A percentile compares a stretch with the other conserved stretches of the same genome.
Evolutionary conservation across 2,797 vertebrate genomes (phyloP).

Genomic region (Cyclopterus lumpus): DNA sequence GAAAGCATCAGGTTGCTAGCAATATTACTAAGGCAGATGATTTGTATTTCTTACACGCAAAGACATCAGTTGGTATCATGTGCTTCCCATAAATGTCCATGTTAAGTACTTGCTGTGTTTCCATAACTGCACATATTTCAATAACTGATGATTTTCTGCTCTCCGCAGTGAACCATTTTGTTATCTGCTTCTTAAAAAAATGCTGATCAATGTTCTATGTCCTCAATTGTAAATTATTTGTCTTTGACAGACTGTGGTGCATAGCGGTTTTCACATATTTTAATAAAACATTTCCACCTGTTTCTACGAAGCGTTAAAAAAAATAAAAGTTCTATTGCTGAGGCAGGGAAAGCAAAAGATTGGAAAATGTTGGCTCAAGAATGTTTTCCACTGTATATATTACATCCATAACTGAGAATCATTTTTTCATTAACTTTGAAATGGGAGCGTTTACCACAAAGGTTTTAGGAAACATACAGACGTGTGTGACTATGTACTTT

Average conservation of each 20-base stretch:
- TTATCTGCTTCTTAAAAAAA: slow-evolving; percentile 30
- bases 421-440: slow-evolving; percentile 12
- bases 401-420: slow-evolving; percentile 5
- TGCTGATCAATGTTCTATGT: slow-evolving; percentile 20
- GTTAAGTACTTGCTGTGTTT: slow-evolving; percentile 6
- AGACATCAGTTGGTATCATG: neutral
- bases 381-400: slow-evolving; percentile 25
- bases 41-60: neutral
- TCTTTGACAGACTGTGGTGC: slow-evolving; percentile 86
- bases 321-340: slow-evolving; percentile 27
- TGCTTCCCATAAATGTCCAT: slow-evolving; percentile 4
- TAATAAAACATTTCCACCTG: slow-evolving; percentile 66
- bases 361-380: slow-evolving; percentile 16
- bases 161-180: neutral
- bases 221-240: slow-evolving; percentile 88
- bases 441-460: neutral
- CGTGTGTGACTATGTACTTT: neutral
- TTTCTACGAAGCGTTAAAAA: slow-evolving; percentile 22
- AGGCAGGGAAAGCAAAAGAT: slow-evolving; percentile 16
- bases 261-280: slow-evolving; percentile 61
- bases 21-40: slow-evolving; percentile 27
- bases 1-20: slow-evolving; percentile 22
- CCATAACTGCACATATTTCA: slow-evolving; percentile 14
- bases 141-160: slow-evolving; percentile 16
- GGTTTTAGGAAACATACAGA: neutral